These are phyloP conservation scores for Drosophila niveifrons DNA, from an alignment of 2,888 invertebrate species.

Conservation along the genomic window DNA sequence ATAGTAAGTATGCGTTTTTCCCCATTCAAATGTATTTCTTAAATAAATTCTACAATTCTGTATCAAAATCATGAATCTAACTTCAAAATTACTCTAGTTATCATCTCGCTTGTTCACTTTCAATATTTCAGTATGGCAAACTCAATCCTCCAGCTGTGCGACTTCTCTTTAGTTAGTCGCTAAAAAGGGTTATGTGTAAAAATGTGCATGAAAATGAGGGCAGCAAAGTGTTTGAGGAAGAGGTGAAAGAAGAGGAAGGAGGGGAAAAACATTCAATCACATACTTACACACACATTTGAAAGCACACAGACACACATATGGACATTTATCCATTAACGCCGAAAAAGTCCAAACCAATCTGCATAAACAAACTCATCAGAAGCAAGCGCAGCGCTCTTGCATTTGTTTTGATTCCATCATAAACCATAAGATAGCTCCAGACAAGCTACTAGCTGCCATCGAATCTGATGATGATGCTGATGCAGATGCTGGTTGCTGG, in stretches of 20 bases:
- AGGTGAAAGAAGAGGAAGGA: background rate
- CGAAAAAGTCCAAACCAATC: conserved; percentile 77
- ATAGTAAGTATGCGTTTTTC: too few relatives aligned
- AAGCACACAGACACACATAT: conserved; percentile 28
- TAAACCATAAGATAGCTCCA: conserved; percentile 78
- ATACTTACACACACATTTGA: conserved; percentile 27
- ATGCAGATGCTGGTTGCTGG: conserved; percentile 18
- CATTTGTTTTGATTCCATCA: conserved; percentile 80
- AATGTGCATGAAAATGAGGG: conserved; percentile 56
- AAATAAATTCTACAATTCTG: too few relatives aligned
- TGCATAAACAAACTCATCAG: conserved; percentile 82
- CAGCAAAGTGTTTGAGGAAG: conserved; percentile 6
- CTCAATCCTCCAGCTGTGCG: background rate
- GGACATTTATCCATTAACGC: conserved; percentile 77
- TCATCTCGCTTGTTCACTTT: too few relatives aligned
- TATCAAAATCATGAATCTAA: too few relatives aligned
- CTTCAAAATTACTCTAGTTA: too few relatives aligned
- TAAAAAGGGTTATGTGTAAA: conserved; percentile 65
- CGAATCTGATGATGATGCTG: conserved; percentile 36
- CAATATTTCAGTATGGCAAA: background rate
- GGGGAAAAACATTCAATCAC: conserved; percentile 4
- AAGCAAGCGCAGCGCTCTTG: conserved; percentile 56
- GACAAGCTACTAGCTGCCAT: conserved; percentile 31
- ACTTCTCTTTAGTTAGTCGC: background rate
- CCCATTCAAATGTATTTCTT: too few relatives aligned